Base-by-base conservation (phyloP, 92 coral and sea anemone species). In the Zoanthus solanderi region DNA sequence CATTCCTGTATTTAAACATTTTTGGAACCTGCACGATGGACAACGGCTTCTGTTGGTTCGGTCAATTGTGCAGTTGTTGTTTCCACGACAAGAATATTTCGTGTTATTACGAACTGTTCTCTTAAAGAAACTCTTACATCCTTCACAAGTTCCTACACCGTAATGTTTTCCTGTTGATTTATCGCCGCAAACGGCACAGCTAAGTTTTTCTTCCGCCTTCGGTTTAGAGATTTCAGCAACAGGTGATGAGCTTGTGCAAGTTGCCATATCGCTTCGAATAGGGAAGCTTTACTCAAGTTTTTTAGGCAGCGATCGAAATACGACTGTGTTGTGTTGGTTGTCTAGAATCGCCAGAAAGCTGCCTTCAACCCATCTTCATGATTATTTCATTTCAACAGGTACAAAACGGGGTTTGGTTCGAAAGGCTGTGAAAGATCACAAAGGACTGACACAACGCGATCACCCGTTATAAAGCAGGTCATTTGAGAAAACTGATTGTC, bases 141-240 rank as follows among this genome's bases (percentile, higher is more conserved):
- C 98, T 79, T 95, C 98, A 77, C 98, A 95, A 71, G 98, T 95
- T 84, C 93, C 92, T 17, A 95, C 98, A 9, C 98, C 98, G 45
- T 95, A 95, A 60, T 95, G 98, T 53, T 93, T 95, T 5, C 98
- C 98, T 1, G 98, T 95, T 7, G 98, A 95, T 75, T 90, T 95
- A 47, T 95, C 98, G 4, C 98, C 94, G 37, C 98, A 95, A 17
- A 95, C 98, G 6, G 98, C 98, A 34, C 98, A 95, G 68, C 91
- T 92, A 10, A 91, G 79, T 54, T 90, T 95, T 47, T 95, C 98
- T 32, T 95, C 96, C 18, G 93, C 52, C 81, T 93, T 91, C 2
- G 84, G 57, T 18, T 90, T 90, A 4, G 84, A 61, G 15, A 88
- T 88, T 11, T 84, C 94, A 42, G 84, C 84, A 12, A 85, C 87